Conservation (phyloP, 2,113 vertebrate genomes). For the Picathartes gymnocephalus region DNA sequence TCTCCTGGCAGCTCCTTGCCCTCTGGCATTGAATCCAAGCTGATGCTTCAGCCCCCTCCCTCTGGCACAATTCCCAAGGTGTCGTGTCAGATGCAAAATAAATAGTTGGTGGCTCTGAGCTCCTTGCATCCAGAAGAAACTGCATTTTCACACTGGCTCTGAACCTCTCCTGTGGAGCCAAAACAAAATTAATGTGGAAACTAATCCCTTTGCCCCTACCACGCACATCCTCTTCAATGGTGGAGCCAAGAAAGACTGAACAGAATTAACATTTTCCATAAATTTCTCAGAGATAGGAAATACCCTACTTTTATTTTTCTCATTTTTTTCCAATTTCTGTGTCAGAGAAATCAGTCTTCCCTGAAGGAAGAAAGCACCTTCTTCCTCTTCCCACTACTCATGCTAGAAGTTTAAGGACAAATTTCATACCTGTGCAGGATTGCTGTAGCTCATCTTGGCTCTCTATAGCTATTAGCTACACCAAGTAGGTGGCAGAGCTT, state of each 20-base stretch:
- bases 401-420: neutral
- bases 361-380: neutral
- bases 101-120: constrained; percentile 31
- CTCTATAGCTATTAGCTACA: neutral
- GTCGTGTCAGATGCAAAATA: constrained; percentile 19
- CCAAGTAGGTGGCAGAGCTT: constrained; percentile 11
- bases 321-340: neutral
- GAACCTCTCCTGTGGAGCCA: constrained; percentile 10
- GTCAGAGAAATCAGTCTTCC: neutral
- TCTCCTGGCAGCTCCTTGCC: neutral
- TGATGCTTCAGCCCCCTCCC: neutral
- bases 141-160: constrained; percentile 50
- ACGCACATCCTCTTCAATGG: neutral
- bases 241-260: constrained; percentile 17
- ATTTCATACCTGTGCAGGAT: neutral
- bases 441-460: neutral
- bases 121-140: constrained; percentile 25
- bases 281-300: neutral
- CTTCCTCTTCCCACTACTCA: neutral
- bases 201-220: constrained; percentile 42
- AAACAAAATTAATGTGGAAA: constrained; percentile 52
- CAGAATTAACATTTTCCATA: constrained; percentile 22
- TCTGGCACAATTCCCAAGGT: constrained; percentile 2
- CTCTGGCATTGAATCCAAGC: neutral
- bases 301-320: neutral